Conservation (phyloP, 2,113 vertebrate genomes). For the Tricholaema leucomelas region DNA sequence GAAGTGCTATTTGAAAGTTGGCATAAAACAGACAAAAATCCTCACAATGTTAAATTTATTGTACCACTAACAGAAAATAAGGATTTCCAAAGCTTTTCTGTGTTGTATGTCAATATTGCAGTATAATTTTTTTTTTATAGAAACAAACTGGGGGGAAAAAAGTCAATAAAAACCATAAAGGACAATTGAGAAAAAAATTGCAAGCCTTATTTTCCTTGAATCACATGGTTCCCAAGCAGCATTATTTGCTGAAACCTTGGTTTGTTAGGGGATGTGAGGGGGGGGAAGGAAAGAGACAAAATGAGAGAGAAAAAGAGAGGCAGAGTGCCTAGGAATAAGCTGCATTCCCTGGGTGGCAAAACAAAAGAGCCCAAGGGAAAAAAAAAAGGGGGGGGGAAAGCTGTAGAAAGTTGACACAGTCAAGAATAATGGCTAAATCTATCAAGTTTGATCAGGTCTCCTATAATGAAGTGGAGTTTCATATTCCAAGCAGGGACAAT, state of each 20-base stretch:
- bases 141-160: conserved; percentile 55
- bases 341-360: conserved; percentile 83
- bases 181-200: conserved; percentile 81
- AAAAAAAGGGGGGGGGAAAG: conserved; percentile 32
- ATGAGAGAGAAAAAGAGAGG: conserved; percentile 43
- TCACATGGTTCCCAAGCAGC: conserved; percentile 78
- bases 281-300: background rate
- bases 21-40: conserved; percentile 60
- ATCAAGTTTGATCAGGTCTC: conserved; percentile 93
- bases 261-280: conserved; percentile 51
- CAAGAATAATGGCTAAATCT: conserved; percentile 93
- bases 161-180: conserved; percentile 82
- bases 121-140: conserved; percentile 74
- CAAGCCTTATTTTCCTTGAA: conserved; percentile 80
- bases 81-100: conserved; percentile 77
- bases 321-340: conserved; percentile 78
- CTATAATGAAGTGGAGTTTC: conserved; percentile 91
- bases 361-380: conserved; percentile 78
- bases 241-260: conserved; percentile 82
- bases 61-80: conserved; percentile 73
- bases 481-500: conserved; percentile 89
- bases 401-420: conserved; percentile 85
- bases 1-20: conserved; percentile 72
- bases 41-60: conserved; percentile 72
- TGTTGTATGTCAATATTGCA: conserved; percentile 76